Base-by-base conservation (phyloP, 64 coral and sea anemone species). In the Platygyra sinensis region DNA sequence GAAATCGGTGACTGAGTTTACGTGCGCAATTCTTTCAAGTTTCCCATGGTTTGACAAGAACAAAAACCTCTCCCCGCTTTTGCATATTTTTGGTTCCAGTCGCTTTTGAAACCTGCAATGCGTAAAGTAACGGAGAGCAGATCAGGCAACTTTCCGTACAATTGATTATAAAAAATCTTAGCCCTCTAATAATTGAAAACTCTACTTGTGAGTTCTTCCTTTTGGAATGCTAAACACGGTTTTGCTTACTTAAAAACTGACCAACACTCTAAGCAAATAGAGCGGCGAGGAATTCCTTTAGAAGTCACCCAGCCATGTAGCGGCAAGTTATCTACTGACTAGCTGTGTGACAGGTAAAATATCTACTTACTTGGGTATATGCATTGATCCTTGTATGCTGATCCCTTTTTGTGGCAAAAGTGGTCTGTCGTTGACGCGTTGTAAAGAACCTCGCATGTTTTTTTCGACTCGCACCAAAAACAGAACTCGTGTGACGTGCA, bases 281-380 rank as follows among this genome's bases (percentile, higher is more conserved):
- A 27, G 22, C 33, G 27, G 63, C 62, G 81, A 85, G 81, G 81
- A 85, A 85, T 71, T 85, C 81, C 81, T 85, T 54, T 85, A 36
- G 36, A 85, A 85, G 81, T 85, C 22, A 71, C 81, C 33, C 63
- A 67, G 71, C 62, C 81, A 65, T 51, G 63, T 19, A 85, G 36
- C 72, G 31, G 62, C 46, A 85, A 83, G 57, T 10, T n/a, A 83
- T 83, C 31, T 65, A 80, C 55, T n/a, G 17, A 39, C 39, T 46
- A 51, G 63, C 36, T 4, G 42, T 31, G 62, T 5, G 32, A 42
- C 61, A 80, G 10, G 11, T 49, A 39, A 39, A 71, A 72, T 1
- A 8, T 55, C 19, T 8, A 91, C 90, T 91, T 91, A 91, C 90
- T 82, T 77, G 90, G 54, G 39, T 86, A 91, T 39, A 61, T 51